Conservation (phyloP, 2,797 vertebrate species). For the Karalla daura region DNA sequence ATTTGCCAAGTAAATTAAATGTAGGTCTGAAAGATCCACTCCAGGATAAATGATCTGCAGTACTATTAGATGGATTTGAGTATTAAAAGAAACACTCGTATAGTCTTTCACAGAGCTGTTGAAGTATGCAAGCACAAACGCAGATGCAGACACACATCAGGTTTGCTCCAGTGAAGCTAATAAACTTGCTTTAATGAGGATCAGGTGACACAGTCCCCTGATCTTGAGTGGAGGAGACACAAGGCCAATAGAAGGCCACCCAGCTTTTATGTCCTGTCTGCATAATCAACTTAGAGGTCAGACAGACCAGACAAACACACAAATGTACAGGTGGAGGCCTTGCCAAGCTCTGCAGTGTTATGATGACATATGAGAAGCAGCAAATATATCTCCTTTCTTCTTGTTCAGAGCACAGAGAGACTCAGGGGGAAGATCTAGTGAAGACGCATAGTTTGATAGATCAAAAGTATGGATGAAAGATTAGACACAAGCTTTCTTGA, state of each 20-base stretch:
- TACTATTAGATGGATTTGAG: background rate
- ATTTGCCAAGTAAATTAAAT: too few species aligned
- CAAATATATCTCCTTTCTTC: too few species aligned
- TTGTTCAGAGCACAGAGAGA: too few species aligned
- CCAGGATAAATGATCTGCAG: slow-evolving; percentile 1
- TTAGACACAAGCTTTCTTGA: too few species aligned
- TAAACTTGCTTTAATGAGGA: slow-evolving; percentile 91
- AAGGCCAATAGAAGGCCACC: slow-evolving; percentile 85
- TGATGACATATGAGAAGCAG: slow-evolving; percentile 20
- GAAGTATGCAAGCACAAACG: slow-evolving; percentile 27
- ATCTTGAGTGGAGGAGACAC: slow-evolving; percentile 92
- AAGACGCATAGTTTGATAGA: too few species aligned
- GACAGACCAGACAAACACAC: slow-evolving; percentile 27
- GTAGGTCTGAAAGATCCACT: too few species aligned
- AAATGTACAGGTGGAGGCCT: background rate
- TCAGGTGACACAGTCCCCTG: slow-evolving; percentile 80
- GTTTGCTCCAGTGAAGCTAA: slow-evolving; percentile 84
- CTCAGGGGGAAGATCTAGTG: too few species aligned
- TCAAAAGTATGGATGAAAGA: too few species aligned
- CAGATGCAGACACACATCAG: slow-evolving; percentile 6
- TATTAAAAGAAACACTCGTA: slow-evolving; percentile 1
- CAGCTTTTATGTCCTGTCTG: slow-evolving; percentile 86
- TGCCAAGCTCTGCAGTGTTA: slow-evolving; percentile 7
- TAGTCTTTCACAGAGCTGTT: slow-evolving; percentile 10
- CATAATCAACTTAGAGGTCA: slow-evolving; percentile 76